Evolutionary conservation across 2,888 invertebrate species (phyloP).

Genomic region (Calliphora vomitoria): DNA sequence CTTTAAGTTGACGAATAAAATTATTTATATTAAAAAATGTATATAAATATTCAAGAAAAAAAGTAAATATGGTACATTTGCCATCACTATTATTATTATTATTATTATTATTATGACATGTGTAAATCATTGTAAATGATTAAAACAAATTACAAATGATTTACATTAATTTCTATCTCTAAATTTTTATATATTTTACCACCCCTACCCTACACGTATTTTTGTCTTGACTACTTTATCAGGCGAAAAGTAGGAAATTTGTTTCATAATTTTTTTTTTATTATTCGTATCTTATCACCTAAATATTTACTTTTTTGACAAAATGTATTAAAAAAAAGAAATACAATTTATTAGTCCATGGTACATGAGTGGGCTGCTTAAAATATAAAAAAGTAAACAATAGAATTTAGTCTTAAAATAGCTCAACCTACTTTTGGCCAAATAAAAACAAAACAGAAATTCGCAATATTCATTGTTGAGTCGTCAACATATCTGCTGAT

Average conservation of each 20-base stretch:
- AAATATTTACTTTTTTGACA: neutral
- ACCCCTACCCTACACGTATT: no score
- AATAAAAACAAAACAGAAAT: neutral
- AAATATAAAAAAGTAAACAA: neutral
- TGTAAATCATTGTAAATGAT: no score
- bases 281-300: neutral
- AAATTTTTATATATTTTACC: no score
- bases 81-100: no score
- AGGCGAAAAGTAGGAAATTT: no score
- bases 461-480: neutral
- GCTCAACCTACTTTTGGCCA: neutral
- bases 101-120: no score
- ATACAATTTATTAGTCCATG: neutral
- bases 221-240: no score
- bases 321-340: neutral
- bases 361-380: neutral
- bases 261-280: neutral
- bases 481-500: neutral
- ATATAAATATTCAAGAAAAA: neutral
- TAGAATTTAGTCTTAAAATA: neutral
- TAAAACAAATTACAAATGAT: no score
- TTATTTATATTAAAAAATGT: neutral
- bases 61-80: no score
- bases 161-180: no score
- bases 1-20: neutral